Conservation (phyloP, 2,797 vertebrate genomes). For the Arctocebus calabarensis region DNA sequence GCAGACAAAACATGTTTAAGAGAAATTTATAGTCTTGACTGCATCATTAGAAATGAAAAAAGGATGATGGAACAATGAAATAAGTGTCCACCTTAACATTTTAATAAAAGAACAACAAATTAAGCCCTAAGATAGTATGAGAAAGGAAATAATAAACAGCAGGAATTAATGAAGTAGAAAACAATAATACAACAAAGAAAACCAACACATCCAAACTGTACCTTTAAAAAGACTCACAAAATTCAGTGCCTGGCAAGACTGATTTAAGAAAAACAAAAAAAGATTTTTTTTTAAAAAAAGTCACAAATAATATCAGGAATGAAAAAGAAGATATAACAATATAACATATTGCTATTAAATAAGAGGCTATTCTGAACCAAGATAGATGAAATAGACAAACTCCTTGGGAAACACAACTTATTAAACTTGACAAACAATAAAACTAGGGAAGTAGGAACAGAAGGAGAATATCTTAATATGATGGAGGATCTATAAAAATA, state of each 20-base stretch:
- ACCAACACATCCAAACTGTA: not conserved
- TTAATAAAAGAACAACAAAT: slow-evolving; percentile 49
- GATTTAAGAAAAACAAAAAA: not conserved
- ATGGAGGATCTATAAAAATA: not conserved
- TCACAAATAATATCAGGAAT: not conserved
- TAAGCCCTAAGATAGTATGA: not conserved
- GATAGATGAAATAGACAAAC: not conserved
- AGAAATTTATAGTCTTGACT: slow-evolving; percentile 31
- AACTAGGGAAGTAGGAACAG: too few relatives aligned
- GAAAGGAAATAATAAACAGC: not conserved
- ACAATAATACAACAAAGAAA: not conserved
- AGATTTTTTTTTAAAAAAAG: not conserved
- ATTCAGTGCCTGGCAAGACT: not conserved
- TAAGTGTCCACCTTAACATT: slow-evolving; percentile 36
- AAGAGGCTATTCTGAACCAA: not conserved
- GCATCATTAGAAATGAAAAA: slow-evolving; percentile 25
- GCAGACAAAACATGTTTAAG: slow-evolving; percentile 18
- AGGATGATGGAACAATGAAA: not conserved
- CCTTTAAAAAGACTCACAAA: not conserved
- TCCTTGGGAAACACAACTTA: not conserved
- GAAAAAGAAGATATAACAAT: not conserved
- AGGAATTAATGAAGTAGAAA: not conserved
- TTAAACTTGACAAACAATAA: not conserved
- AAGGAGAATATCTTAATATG: not conserved
- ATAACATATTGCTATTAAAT: not conserved